Evolutionary conservation across 2,888 invertebrate species (phyloP).

Genomic region (Crioceris asparagi): DNA sequence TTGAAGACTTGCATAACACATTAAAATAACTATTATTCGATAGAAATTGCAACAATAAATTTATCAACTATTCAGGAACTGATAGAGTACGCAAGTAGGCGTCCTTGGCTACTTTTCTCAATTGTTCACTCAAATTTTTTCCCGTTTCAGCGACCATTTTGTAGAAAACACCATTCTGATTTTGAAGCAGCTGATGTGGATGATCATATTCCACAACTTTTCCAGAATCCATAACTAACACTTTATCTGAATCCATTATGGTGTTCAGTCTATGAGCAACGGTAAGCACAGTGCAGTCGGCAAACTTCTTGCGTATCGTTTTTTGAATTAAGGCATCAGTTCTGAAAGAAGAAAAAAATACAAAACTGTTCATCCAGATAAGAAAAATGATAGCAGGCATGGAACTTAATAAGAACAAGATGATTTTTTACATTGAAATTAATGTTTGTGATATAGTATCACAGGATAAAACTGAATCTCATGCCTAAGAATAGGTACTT

Average conservation of each 20-base stretch:
- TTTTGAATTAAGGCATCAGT: constrained; percentile 78
- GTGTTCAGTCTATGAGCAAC: constrained; percentile 88
- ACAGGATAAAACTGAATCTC: no score
- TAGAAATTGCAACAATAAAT: no score
- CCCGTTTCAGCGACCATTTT: constrained; percentile 59
- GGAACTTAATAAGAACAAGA: no score
- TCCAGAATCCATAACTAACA: constrained; percentile 79
- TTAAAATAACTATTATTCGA: no score
- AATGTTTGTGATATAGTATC: no score
- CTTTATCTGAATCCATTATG: constrained; percentile 84
- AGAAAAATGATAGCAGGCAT: no score
- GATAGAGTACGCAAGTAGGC: constrained; percentile 22
- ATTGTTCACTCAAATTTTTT: constrained; percentile 30
- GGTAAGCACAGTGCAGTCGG: constrained; percentile 76
- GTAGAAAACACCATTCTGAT: constrained; percentile 48
- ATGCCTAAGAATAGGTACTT: no score
- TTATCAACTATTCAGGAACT: constrained; percentile 23
- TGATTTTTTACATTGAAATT: no score
- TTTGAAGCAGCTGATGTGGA: constrained; percentile 54
- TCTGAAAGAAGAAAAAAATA: no score
- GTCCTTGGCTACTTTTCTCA: constrained; percentile 34
- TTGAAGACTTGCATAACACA: no score
- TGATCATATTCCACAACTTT: constrained; percentile 64
- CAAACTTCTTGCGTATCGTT: constrained; percentile 71
- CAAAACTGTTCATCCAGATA: constrained; percentile 1